A percentile compares a stretch with the other conserved stretches of the same genome.
phyloP scores from a whole-genome alignment of 2,888 invertebrate species.

The Andrena bucephala region DNA sequence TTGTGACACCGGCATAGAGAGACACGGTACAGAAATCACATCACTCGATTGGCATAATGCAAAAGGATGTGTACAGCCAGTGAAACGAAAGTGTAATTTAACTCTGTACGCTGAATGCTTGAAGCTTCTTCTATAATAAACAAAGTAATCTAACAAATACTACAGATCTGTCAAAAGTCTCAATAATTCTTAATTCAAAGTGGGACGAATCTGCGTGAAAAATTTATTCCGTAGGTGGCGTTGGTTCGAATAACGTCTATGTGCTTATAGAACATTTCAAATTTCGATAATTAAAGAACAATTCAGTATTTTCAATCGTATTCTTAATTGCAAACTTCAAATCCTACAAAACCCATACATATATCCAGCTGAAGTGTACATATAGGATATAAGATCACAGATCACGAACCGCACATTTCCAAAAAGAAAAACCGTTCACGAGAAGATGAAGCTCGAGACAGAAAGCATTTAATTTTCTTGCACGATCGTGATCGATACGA shows the following conservation, averaged over 20 bases:
- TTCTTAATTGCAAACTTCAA: background rate
- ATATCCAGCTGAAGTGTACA: background rate
- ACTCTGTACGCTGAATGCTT: too few relatives aligned
- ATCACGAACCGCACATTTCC: background rate
- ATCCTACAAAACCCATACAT: background rate
- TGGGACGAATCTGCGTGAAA: background rate
- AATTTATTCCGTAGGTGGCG: background rate
- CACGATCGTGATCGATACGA: background rate
- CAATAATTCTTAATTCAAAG: slow-evolving; percentile 13
- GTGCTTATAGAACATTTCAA: background rate
- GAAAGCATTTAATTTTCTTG: background rate
- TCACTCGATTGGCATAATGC: too few relatives aligned
- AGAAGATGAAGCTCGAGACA: background rate
- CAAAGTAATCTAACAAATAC: too few relatives aligned
- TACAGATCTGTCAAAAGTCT: too few relatives aligned
- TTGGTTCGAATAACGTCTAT: background rate
- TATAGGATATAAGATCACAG: background rate
- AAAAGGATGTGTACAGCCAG: too few relatives aligned
- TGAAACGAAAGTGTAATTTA: too few relatives aligned
- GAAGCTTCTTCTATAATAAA: too few relatives aligned
- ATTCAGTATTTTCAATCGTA: background rate
- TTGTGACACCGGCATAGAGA: too few relatives aligned
- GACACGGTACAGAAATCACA: too few relatives aligned
- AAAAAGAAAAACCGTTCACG: background rate
- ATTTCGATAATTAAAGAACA: background rate